Base-by-base conservation (phyloP, 2,888 invertebrate species). In the Teinopalpus imperialis region DNA sequence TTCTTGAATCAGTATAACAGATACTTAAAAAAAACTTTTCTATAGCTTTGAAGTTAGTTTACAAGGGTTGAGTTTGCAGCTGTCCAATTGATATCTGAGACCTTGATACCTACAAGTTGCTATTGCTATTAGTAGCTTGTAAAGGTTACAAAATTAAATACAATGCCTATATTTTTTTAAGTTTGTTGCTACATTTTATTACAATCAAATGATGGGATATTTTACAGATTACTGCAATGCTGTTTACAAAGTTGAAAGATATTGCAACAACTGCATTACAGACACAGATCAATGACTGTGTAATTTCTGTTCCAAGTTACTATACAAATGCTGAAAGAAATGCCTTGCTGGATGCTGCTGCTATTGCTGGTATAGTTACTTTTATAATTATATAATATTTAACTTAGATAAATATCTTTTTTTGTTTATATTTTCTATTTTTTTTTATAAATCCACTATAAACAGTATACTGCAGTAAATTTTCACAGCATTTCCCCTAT, bases 161-260 rank as follows among this genome's bases (percentile, higher is more conserved):
- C 36, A 18, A 6, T 26, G 7, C 3, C 5, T 34, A 5, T 10
- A 26, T 5, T 26, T 27, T 35, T 41, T 29, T 20, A 35, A 18
- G 31, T 10, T 12, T n/a, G n/a, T n/a, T n/a, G n/a, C n/a, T n/a
- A n/a, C n/a, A n/a, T n/a, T n/a, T n/a, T n/a, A n/a, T n/a, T n/a
- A n/a, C n/a, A n/a, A n/a, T n/a, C n/a, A n/a, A n/a, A n/a, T n/a
- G n/a, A n/a, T n/a, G n/a, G n/a, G n/a, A n/a, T n/a, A n/a, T n/a
- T n/a, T n/a, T n/a, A n/a, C n/a, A n/a, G 90, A 92, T 99, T 60
- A 94, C 97, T 30, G 98, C 97, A 8, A 99, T 99, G 97, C 89
- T 99, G 55, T 93, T 99, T 59, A 98, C 98, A 21, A 99, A 99
- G 85, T 89, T 99, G 53, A 98, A 98, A 83, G 96, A 97, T 63